These are phyloP conservation scores for Biston betularia DNA, from an alignment of 2,888 invertebrate genomes.

Conservation along the genomic window DNA sequence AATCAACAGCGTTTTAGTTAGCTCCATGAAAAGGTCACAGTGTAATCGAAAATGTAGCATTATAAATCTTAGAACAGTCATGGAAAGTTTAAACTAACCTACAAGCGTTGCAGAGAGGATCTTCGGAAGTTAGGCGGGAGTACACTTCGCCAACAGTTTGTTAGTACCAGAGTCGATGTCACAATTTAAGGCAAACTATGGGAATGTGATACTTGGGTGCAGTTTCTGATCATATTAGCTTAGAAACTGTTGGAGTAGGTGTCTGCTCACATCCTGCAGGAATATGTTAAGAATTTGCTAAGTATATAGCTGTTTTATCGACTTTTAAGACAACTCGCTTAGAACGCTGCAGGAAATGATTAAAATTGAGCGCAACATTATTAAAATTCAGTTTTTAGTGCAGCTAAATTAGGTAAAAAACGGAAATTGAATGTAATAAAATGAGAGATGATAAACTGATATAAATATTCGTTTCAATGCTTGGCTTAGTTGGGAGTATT, in stretches of 20 bases:
- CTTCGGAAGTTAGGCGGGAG: constrained; percentile 18
- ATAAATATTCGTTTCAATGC: too few relatives aligned
- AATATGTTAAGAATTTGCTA: background rate
- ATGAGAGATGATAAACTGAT: background rate
- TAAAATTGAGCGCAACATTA: too few relatives aligned
- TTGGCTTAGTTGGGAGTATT: too few relatives aligned
- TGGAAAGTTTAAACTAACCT: constrained; percentile 7
- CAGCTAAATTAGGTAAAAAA: too few relatives aligned
- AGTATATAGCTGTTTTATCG: background rate
- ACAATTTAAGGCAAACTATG: constrained; percentile 22
- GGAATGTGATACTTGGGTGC: constrained; percentile 13
- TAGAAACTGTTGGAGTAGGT: constrained; percentile 22
- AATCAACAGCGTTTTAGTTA: too few relatives aligned
- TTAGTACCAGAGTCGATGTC: constrained; percentile 13
- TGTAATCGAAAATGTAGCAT: too few relatives aligned
- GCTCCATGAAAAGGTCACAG: too few relatives aligned
- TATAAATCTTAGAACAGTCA: background rate
- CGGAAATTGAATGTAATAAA: too few relatives aligned
- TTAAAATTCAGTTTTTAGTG: too few relatives aligned
- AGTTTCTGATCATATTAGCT: constrained; percentile 23
- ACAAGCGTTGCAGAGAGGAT: constrained; percentile 12
- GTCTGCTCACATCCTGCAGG: background rate
- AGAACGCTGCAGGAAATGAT: too few relatives aligned
- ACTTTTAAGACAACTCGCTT: too few relatives aligned
- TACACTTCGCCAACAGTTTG: constrained; percentile 15